Evolutionary conservation across 2,797 vertebrate species (phyloP).

Genomic region (Staurois parvus): DNA sequence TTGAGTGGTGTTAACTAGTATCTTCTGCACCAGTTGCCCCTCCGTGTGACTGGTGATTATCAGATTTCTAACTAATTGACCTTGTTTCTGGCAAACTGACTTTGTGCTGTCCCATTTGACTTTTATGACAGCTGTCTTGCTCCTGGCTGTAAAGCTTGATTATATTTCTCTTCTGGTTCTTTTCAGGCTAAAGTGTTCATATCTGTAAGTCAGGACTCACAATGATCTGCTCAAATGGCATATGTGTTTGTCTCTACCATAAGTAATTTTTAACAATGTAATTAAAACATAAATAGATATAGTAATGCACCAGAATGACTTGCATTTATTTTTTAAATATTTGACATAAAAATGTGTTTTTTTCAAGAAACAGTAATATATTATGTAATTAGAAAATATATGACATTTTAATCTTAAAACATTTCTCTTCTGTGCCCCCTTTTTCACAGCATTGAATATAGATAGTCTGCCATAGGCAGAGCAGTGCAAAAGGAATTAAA

Average conservation of each 20-base stretch:
- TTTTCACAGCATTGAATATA: background rate
- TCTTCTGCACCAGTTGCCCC: constrained; percentile 55
- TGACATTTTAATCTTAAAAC: background rate
- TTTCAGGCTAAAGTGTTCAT: constrained; percentile 40
- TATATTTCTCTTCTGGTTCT: constrained; percentile 55
- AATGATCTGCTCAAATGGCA: constrained; percentile 39
- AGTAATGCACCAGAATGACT: background rate
- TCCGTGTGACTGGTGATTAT: constrained; percentile 60
- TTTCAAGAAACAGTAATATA: background rate
- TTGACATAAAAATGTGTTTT: background rate
- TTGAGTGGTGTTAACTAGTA: constrained; percentile 63
- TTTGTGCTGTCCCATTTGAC: constrained; percentile 61
- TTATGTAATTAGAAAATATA: background rate
- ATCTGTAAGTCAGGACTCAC: constrained; percentile 26
- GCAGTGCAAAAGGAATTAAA: background rate
- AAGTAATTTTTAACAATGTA: background rate
- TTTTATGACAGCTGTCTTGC: constrained; percentile 61
- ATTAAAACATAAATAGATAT: constrained; percentile 1
- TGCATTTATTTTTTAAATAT: background rate
- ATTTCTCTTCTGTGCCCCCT: background rate
- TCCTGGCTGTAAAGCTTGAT: constrained; percentile 60
- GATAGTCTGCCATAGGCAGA: background rate
- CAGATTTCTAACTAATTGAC: constrained; percentile 61
- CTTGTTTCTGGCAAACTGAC: constrained; percentile 61
- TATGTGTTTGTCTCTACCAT: background rate